Base-by-base conservation (phyloP, 2,113 vertebrate genomes). In the Albula goreensis region DNA sequence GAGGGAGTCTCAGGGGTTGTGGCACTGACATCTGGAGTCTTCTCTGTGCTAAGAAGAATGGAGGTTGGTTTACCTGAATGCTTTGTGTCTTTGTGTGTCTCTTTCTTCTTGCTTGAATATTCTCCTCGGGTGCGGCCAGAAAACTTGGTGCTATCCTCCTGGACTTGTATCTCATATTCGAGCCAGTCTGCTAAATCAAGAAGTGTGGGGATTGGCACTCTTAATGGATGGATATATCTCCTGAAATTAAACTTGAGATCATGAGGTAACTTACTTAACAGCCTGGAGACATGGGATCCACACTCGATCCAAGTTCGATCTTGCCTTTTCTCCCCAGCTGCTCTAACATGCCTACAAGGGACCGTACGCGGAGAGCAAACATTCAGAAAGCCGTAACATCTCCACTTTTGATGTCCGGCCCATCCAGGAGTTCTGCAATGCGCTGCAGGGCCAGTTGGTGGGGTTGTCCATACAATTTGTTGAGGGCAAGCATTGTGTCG, bases 231-330 rank as follows among this genome's bases (percentile, higher is more conserved):
- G n/a, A 25, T 74, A 19, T 10, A 74, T 31, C 66, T 25, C 66
- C 19, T 74, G 10, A 25, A 74, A n/a, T 9, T 74, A 5, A 8
- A 66, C 12, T n/a, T 84, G 1, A 87, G 86, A 60, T 87, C 56
- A 74, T 84, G 82, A 25, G 83, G 83, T 5, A 57, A 10, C 50
- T 87, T 87, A 22, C 70, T 77, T 2, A 78, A 13, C 3, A 83
- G 51, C 2, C 70, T 11, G 77, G 80, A 60, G 0, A 81, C 60
- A 70, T 84, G 77, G 10, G 57, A 84, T 2, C 78, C 86, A 74
- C 78, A 87, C 41, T 84, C 50, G n/a, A n/a, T n/a, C n/a, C n/a
- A 17, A 84, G n/a, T 57, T 84, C 82, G n/a, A 80, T 50, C 2
- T 1, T 25, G 25, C 86, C 82, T 19, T 87, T 80, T 6, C 60